Evolutionary conservation across 2,888 invertebrate species (phyloP), one percentile per base, ranked within the genome.

Genomic region (Drosophila mercatorum): DNA sequence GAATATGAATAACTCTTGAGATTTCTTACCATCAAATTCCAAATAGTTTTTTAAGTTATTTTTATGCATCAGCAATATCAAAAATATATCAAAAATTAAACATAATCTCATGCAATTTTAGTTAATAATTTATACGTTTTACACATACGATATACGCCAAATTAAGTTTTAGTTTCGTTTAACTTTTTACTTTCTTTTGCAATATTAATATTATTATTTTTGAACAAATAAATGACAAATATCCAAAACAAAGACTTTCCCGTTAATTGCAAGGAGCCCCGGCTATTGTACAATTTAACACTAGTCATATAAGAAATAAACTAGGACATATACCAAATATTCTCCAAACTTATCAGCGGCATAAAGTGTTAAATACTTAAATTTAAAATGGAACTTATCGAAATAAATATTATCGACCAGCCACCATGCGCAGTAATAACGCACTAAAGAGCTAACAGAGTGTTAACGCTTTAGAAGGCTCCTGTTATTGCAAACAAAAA

Each of bases 61-160:
- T 56, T 59, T 63, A 58, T 66, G 43, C 36, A 58, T 51, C 49
- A 61, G 36, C 59, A 62, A 58, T 52, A 68, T 62, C 41, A 31
- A 56, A 67, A 31, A 61, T 41, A 64, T 43, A 26, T 44, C 26
- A 61, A 46, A 38, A 53, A 61, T 49, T 40, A 60, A 66, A 34
- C 51, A 77, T 55, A 83, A 83, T 83, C 87, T 86, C 87, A 88
- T 83, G 75, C 81, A 83, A 81, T 86, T 69, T 83, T 86, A 83
- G 78, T 58, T 68, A 75, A 26, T 86, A 83, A 73, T 70, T 80
- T 72, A 81, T 72, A 43, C 67, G 44, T 64, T 67, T 68, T 55
- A 43, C 36, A 56, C 28, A 56, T 41, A 55, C 10, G 31, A 55
- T 38, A 58, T 56, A 83, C 61, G 64, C 58, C 68, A 75, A 72